These are phyloP conservation scores for Scaptodrosophila lebanonensis DNA, from an alignment of 1,140 invertebrate genomes.

Conservation along the genomic window DNA sequence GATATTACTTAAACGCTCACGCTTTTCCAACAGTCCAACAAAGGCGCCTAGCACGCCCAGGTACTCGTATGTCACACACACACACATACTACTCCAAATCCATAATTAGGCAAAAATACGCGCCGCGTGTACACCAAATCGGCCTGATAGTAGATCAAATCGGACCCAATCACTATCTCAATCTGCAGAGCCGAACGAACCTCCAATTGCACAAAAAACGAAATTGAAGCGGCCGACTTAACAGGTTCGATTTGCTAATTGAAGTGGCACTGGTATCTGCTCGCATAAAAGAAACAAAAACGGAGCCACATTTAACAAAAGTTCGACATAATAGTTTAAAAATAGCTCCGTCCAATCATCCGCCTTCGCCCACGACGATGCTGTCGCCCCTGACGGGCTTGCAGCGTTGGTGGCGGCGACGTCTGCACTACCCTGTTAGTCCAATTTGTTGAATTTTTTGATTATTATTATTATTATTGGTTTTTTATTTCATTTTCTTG, in stretches of 20 bases:
- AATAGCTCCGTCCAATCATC: constrained; percentile 58
- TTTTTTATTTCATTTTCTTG: too few species aligned
- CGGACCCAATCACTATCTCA: too few species aligned
- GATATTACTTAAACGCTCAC: constrained; percentile 15
- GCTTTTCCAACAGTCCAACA: constrained; percentile 26
- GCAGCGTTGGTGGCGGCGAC: too few species aligned
- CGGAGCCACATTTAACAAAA: constrained; percentile 1
- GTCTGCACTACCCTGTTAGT: too few species aligned
- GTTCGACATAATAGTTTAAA: constrained; percentile 50
- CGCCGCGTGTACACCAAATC: constrained; percentile 17
- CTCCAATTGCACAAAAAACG: constrained; percentile 2
- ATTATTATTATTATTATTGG: too few species aligned
- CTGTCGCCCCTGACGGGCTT: neutral
- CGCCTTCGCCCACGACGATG: neutral
- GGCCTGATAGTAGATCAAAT: neutral
- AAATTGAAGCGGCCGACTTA: neutral
- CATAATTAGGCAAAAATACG: neutral
- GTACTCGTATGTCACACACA: constrained; percentile 7
- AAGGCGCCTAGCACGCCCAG: constrained; percentile 8
- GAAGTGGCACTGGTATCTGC: too few species aligned
- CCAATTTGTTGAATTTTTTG: too few species aligned
- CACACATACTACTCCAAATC: constrained; percentile 8
- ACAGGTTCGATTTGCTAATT: too few species aligned
- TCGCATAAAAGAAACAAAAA: constrained; percentile 13
- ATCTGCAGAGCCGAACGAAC: constrained; percentile 14